These are phyloP conservation scores for Trichogramma dendrolimi DNA, from an alignment of 2,888 invertebrate species.

Conservation along the genomic window DNA sequence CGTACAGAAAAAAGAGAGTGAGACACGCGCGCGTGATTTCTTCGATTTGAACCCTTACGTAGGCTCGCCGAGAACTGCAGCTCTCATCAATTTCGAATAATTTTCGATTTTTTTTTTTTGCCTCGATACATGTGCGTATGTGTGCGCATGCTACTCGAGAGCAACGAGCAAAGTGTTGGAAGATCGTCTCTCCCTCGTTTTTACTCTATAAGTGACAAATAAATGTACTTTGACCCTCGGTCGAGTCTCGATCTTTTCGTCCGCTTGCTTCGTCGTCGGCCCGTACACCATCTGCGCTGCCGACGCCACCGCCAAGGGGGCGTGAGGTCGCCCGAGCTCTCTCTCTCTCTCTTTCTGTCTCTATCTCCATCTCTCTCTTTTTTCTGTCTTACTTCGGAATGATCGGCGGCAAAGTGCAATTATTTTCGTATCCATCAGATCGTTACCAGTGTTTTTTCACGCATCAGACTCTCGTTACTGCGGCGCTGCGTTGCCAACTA, in stretches of 20 bases:
- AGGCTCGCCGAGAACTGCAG: no score
- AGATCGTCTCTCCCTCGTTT: not conserved
- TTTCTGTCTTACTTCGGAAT: conserved; percentile 15
- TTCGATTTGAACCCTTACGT: conserved; percentile 12
- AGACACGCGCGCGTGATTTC: conserved; percentile 36
- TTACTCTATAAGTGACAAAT: conserved; percentile 15
- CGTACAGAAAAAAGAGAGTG: not conserved
- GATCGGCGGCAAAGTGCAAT: conserved; percentile 37
- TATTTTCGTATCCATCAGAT: conserved; percentile 48
- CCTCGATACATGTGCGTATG: conserved; percentile 13
- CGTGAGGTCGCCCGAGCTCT: conserved; percentile 7
- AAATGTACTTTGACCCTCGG: conserved; percentile 20
- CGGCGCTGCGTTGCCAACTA: no score
- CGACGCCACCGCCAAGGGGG: conserved; percentile 1
- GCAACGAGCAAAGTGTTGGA: not conserved
- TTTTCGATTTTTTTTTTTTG: conserved; percentile 32
- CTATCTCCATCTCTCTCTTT: conserved; percentile 7
- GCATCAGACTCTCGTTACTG: no score
- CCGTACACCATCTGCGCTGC: conserved; percentile 18
- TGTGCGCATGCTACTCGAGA: not conserved
- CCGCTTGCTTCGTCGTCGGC: not conserved
- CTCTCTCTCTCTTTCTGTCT: conserved; percentile 2
- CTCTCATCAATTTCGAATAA: conserved; percentile 46
- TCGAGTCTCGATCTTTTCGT: not conserved
- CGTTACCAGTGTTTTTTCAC: conserved; percentile 12